Conservation (phyloP, 2,113 vertebrate species). For the Actinemys pallida region DNA sequence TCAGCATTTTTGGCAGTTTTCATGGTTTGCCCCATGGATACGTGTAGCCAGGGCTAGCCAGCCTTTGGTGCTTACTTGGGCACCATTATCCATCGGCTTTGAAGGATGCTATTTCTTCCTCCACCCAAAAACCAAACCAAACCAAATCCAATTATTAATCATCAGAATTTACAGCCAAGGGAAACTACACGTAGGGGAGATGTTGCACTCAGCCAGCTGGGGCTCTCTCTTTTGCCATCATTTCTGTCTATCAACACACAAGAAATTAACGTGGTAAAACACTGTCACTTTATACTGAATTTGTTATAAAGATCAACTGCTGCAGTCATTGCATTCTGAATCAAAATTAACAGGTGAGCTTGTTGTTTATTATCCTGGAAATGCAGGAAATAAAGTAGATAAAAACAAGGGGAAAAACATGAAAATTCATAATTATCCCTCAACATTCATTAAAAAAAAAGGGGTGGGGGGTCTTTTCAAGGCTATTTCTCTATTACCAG, state of each 20-base stretch:
- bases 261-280: not conserved
- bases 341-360: not conserved
- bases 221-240: accelerated
- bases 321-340: accelerated
- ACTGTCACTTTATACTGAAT: accelerated
- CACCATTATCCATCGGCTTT: not conserved
- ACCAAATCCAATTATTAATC: not conserved
- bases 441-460: not conserved
- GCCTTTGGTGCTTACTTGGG: not conserved
- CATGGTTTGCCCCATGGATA: not conserved
- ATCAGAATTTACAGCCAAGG: accelerated
- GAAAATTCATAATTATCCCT: not conserved
- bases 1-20: accelerated
- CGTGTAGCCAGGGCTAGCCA: not conserved
- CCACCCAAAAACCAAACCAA: not conserved
- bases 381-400: not conserved
- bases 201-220: accelerated
- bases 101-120: not conserved
- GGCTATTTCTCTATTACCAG: not conserved
- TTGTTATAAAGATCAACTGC: accelerated
- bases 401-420: accelerated
- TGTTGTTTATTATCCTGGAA: not conserved
- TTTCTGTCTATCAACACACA: not conserved
- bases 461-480: not conserved
- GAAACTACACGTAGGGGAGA: not conserved